Base-by-base conservation (phyloP, 2,888 invertebrate species). In the Drosophila neoperkinsi region DNA sequence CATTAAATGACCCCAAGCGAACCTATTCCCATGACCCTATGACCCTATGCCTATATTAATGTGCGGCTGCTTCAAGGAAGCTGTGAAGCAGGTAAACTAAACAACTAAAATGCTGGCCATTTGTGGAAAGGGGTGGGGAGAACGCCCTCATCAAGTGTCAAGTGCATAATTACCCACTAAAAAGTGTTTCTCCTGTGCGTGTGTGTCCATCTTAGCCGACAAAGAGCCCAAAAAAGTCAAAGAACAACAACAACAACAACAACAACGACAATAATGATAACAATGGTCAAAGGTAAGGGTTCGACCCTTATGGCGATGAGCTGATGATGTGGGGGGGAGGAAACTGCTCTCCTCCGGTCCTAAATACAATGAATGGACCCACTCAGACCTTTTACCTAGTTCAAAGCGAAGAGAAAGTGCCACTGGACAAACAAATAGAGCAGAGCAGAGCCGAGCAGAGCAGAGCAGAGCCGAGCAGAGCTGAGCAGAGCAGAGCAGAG, bases 161-260 rank as follows among this genome's bases (percentile, higher is more conserved):
- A 90, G 90, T 86, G 90, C 84, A 85, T 90, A 90, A 85, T 88
- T 90, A 78, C 36, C 83, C 78, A 74, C 76, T 70, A 52, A 82
- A 83, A 74, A 71, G 62, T 63, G 77, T 62, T 71, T 16, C 33
- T 21, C 5, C 55, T 63, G 46, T 25, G 46, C 50, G 62, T 36
- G 62, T 75, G 67, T 75, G 67, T 62, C 68, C 75, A 77, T 60
- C 69, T 51, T 53, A 5, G 36, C 66, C 69, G 56, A 60, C 76
- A 82, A 80, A 80, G 73, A 38, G 34, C 61, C 61, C 56, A 68
- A 68, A 65, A 56, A 81, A 83, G 74, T 63, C 60, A 71, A 65
- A 36, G 28, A 28, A 7, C 30, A 30, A 30, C 31, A 31, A 10
- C 58, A 57, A 52, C 63, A 59, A 53, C 49, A 59, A 61, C 38